phyloP scores from a whole-genome alignment of 2,888 invertebrate genomes.

The Cantharis flavilabris region DNA sequence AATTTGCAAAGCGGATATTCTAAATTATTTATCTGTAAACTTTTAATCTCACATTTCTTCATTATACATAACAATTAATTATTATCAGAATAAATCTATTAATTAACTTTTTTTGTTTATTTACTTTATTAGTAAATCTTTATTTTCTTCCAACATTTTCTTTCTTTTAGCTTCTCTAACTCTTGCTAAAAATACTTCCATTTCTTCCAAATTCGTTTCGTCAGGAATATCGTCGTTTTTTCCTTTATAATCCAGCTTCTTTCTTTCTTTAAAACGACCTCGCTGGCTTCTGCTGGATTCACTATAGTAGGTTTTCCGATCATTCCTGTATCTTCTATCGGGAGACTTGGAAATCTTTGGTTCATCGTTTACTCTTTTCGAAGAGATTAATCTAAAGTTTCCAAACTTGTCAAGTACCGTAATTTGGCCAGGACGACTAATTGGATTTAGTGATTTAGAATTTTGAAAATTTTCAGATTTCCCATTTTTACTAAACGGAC shows the following conservation, averaged over 20 bases:
- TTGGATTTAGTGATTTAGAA: no score
- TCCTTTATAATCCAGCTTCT: neutral
- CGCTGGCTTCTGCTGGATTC: neutral
- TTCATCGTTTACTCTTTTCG: accelerated
- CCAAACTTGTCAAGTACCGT: neutral
- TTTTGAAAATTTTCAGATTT: no score
- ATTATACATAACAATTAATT: neutral
- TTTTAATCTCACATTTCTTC: neutral
- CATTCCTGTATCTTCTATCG: no score
- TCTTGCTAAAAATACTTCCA: neutral
- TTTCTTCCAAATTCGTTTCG: neutral
- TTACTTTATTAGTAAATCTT: neutral
- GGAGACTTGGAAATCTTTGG: neutral
- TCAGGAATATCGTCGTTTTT: neutral
- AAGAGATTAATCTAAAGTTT: neutral
- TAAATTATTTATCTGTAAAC: neutral
- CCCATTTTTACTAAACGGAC: no score
- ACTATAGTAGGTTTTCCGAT: neutral
- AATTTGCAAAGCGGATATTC: neutral
- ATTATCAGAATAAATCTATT: neutral
- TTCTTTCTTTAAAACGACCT: neutral
- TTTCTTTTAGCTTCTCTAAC: neutral
- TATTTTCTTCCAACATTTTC: neutral
- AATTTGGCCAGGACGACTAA: neutral
- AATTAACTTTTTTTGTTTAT: neutral